Evolutionary conservation across 2,888 invertebrate genomes (phyloP), one percentile per base, ranked within the genome.

Genomic region (Serrognathus titanus): DNA sequence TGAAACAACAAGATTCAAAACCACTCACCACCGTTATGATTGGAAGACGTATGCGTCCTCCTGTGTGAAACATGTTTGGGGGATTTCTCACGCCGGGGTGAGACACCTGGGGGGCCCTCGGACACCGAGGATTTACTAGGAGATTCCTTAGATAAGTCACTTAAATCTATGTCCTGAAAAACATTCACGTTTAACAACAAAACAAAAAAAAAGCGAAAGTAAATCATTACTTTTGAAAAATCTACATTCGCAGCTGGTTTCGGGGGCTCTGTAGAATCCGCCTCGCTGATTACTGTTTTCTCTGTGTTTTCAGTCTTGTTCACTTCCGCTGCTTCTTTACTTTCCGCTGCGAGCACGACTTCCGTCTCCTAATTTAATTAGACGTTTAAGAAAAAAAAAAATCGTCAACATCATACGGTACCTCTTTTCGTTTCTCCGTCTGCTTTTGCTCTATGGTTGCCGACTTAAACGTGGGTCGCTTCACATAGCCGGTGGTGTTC

Each of bases 401-500:
- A 36, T 43, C 6, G n/a, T n/a, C n/a, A n/a, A n/a, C n/a, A 53
- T 53, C 13, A 10, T 43, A 38, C 36, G n/a, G n/a, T 40, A 59
- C 59, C 57, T 57, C 53, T 41, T 62, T 62, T 31, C 24, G 24
- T 31, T 31, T 31, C 36, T 59, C 55, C 20, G 40, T 51, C 45
- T 55, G 48, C 13, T 40, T 46, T 20, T 55, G 51, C 11, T 38
- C 45, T 31, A 54, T 51, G n/a, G 11, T 36, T 9, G 49, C 24
- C 12, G 43, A 71, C 68, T 45, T 69, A 66, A 66, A 71, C 2
- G 68, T 59, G 12, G 76, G 76, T 57, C 79, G 76, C 63, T 85
- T 85, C 40, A 88, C 88, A 74, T 94, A 95, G 0, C 96, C 95
- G 1, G 94, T 94, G 70, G 94, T 92, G 76, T 94, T 95, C 68